These are phyloP conservation scores for Yasuhikotakia modesta DNA, from an alignment of 2,797 vertebrate species.

Conservation along the genomic window DNA sequence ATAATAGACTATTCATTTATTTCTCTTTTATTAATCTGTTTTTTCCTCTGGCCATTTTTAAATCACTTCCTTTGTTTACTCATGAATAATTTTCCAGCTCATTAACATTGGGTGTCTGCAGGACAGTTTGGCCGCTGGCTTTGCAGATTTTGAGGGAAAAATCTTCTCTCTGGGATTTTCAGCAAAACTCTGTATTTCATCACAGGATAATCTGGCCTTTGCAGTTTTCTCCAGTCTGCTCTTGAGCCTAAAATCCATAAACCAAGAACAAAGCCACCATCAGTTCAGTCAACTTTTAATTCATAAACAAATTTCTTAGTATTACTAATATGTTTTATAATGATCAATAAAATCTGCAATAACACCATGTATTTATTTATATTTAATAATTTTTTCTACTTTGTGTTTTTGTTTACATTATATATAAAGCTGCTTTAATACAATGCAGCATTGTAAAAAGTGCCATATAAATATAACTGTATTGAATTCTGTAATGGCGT, in stretches of 20 bases:
- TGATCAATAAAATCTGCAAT: no score
- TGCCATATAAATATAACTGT: background rate
- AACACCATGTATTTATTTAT: no score
- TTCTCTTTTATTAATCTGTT: slow-evolving; percentile 70
- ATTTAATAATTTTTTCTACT: no score
- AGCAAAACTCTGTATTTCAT: slow-evolving; percentile 73
- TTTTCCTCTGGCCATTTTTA: slow-evolving; percentile 79
- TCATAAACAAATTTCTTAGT: no score
- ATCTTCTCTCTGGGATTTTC: slow-evolving; percentile 65
- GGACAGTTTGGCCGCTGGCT: slow-evolving; percentile 42
- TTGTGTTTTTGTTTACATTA: no score
- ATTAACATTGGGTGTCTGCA: slow-evolving; percentile 45
- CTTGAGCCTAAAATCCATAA: slow-evolving; percentile 67
- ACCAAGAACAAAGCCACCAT: slow-evolving; percentile 66
- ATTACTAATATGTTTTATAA: no score
- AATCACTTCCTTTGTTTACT: slow-evolving; percentile 81
- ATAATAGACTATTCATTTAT: slow-evolving; percentile 76
- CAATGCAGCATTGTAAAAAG: no score
- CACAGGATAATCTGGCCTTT: slow-evolving; percentile 77
- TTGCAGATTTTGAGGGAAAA: slow-evolving; percentile 50
- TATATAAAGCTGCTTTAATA: no score
- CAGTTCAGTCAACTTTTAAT: no score
- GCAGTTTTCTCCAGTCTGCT: slow-evolving; percentile 74
- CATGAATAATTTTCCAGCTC: slow-evolving; percentile 76
- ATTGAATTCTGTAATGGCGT: no score